phyloP scores from a whole-genome alignment of 2,888 invertebrate species.

The Acrobasis consociella region DNA sequence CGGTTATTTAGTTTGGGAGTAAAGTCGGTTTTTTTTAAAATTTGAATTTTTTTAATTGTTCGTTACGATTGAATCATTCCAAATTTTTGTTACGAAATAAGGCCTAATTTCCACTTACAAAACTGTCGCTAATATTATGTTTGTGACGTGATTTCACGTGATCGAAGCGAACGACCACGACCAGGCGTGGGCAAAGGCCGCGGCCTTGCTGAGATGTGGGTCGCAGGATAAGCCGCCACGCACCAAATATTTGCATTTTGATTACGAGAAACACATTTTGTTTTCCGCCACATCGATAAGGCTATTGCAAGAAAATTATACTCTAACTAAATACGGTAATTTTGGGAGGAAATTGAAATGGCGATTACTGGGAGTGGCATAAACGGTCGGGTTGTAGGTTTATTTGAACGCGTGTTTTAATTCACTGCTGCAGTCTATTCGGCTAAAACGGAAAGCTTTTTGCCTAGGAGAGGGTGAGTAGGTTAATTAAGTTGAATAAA shows the following conservation, averaged over 20 bases:
- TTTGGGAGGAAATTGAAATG: slow-evolving; percentile 51
- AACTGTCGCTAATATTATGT: slow-evolving; percentile 16
- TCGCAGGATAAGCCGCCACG: slow-evolving; percentile 71
- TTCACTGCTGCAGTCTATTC: slow-evolving; percentile 25
- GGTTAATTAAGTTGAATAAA: background rate
- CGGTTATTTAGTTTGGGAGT: too few species aligned
- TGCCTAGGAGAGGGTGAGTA: background rate
- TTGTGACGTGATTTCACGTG: slow-evolving; percentile 13
- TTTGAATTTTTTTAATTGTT: too few species aligned
- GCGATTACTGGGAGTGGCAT: slow-evolving; percentile 33
- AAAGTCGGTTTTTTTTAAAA: too few species aligned
- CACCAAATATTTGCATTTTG: slow-evolving; percentile 75
- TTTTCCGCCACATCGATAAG: slow-evolving; percentile 56
- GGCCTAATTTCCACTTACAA: slow-evolving; percentile 15
- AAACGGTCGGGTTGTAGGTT: slow-evolving; percentile 21
- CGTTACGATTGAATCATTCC: too few species aligned
- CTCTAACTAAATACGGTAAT: slow-evolving; percentile 42
- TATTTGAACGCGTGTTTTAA: slow-evolving; percentile 28
- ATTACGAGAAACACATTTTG: slow-evolving; percentile 59
- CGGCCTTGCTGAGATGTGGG: slow-evolving; percentile 78
- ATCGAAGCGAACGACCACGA: slow-evolving; percentile 13
- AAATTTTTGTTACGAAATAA: background rate
- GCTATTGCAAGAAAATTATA: slow-evolving; percentile 67
- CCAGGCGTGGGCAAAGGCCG: slow-evolving; percentile 44
- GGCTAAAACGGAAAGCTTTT: background rate